Percentiles rank a stretch among this genome's conserved stretches.
These are phyloP conservation scores for Anomalospiza imberbis DNA, from an alignment of 2,797 vertebrate species.

Conservation along the genomic window DNA sequence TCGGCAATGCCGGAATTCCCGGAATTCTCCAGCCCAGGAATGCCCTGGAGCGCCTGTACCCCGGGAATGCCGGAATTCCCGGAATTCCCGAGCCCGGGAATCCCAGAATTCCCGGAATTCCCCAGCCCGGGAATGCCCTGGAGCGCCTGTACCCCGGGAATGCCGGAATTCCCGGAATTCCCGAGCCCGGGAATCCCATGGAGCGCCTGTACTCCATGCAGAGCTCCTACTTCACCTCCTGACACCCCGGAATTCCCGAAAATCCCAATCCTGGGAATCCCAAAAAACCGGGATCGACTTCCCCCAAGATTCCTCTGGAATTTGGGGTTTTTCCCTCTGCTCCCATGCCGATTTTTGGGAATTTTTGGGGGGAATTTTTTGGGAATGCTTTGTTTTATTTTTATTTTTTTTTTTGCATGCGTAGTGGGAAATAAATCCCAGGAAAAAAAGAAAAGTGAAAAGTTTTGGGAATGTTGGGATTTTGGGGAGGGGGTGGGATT, in stretches of 20 bases:
- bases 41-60: no score
- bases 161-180: no score
- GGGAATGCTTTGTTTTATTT: no score
- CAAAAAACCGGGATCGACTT: not conserved
- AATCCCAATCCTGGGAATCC: not conserved
- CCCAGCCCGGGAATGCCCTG: no score
- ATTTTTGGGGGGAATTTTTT: not conserved
- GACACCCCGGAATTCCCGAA: constrained; percentile 38
- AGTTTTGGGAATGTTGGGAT: not conserved
- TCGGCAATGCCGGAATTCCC: not conserved
- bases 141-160: no score
- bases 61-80: no score
- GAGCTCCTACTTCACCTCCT: constrained; percentile 94
- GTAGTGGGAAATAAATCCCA: not conserved
- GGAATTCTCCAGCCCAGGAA: no score
- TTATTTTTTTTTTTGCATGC: not conserved
- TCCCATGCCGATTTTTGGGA: not conserved
- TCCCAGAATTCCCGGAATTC: no score
- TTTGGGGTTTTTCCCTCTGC: not conserved
- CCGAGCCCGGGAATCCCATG: constrained; percentile 80
- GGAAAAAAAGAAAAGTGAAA: not conserved
- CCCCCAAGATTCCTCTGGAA: not conserved
- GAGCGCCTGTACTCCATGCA: constrained; percentile 95
- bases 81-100: no score
- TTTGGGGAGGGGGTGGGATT: not conserved